These are phyloP conservation scores for Orchestes rusci DNA, from an alignment of 2,888 invertebrate genomes.

Conservation along the genomic window DNA sequence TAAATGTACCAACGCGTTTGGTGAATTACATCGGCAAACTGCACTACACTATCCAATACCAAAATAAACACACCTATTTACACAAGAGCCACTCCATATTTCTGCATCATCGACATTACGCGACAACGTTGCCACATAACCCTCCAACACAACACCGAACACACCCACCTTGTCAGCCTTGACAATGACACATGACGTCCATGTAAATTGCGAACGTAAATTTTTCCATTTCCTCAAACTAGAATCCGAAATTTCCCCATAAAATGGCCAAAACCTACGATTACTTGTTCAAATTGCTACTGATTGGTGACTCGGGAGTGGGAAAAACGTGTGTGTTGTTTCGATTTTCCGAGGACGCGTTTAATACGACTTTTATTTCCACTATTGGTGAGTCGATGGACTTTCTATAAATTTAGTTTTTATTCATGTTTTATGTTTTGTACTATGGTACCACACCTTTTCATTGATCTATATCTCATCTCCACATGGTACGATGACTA, in stretches of 20 bases:
- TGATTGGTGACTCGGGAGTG: conserved; percentile 91
- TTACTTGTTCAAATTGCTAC: conserved; percentile 82
- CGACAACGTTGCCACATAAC: too few species aligned
- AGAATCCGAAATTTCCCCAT: conserved; percentile 8
- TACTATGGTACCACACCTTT: conserved; percentile 8
- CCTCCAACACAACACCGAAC: too few species aligned
- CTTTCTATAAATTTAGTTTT: not conserved
- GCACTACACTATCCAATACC: too few species aligned
- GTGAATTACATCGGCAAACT: too few species aligned
- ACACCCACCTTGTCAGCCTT: too few species aligned
- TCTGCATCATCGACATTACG: too few species aligned
- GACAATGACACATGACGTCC: conserved; percentile 13
- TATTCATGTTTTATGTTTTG: not conserved
- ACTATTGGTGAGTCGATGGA: conserved; percentile 72
- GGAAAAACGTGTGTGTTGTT: conserved; percentile 93
- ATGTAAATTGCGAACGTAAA: conserved; percentile 21
- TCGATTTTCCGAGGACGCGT: conserved; percentile 91
- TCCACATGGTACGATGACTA: not conserved
- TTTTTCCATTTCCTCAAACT: too few species aligned
- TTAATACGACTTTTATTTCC: conserved; percentile 91
- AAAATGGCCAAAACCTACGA: conserved; percentile 92
- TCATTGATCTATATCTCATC: too few species aligned
- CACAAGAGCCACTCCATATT: too few species aligned
- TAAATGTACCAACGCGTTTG: too few species aligned
- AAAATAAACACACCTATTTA: too few species aligned